Evolutionary conservation across 2,888 invertebrate species (phyloP), one percentile per base, ranked within the genome.

Genomic region (Caradrina clavipalpis): DNA sequence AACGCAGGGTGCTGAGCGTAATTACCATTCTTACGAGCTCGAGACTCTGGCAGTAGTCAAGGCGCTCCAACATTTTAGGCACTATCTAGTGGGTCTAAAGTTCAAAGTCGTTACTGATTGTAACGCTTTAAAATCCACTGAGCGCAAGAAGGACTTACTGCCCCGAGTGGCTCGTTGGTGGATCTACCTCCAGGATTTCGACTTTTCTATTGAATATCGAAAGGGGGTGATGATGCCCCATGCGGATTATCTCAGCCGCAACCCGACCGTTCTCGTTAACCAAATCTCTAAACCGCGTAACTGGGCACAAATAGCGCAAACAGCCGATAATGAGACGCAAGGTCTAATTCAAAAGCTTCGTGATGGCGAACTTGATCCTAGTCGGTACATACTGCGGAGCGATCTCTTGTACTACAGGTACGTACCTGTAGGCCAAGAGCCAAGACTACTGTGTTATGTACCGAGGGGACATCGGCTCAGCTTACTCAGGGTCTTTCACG

Each of bases 121-220:
- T 19, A 87, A 85, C 54, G 65, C 85, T 0, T 62, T 85, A 4
- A 84, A 86, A 67, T n/a, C 67, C 0, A 85, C 86, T 0, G 71
- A 83, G 45, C 67, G 54, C 0, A 86, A 86, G 60, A 82, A 79
- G 31, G 85, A 86, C 19, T 35, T 86, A 1, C 19, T 83, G 0
- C 81, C 83, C 0, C 63, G 86, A 8, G 81, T 84, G 0, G 81
- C 83, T 0, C 69, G 84, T 1, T 85, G 83, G 85, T 85, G 84
- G 84, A 64, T 82, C 0, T 84, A 73, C 58, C 49, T 85, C 56
- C 84, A 85, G 62, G 84, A 83, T 59, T 86, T 79, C 39, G 13
- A 73, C 2, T 87, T 86, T 57, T 39, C 61, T 0, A 50, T 85
- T 3, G 67, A 77, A 15, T 84, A 86, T 51, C 59, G 80, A 35